A percentile compares a stretch with the other conserved stretches of the same genome.
phyloP scores from a whole-genome alignment of 2,888 invertebrate genomes.

The Stratiomys singularior region DNA sequence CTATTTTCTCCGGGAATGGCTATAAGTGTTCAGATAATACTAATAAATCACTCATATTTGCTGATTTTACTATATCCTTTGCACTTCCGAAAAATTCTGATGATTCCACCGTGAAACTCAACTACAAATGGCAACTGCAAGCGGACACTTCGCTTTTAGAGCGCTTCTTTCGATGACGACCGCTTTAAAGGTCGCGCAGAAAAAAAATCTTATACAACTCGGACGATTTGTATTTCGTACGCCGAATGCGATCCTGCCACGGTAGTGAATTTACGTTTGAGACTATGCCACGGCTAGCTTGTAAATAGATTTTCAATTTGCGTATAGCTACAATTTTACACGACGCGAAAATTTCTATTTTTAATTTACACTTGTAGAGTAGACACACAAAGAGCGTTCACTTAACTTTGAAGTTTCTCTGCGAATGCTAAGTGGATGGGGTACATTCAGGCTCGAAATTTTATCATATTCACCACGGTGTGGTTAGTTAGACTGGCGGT shows the following conservation, averaged over 20 bases:
- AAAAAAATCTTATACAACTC: not conserved
- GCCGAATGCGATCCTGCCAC: not conserved
- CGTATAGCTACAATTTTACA: constrained; percentile 3
- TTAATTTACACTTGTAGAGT: constrained; percentile 12
- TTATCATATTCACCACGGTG: no score
- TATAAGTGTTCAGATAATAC: constrained; percentile 61
- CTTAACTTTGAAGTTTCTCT: not conserved
- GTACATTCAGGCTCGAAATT: no score
- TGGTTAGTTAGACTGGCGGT: no score
- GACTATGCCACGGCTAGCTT: not conserved
- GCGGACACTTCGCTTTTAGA: no score
- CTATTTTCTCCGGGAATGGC: constrained; percentile 49
- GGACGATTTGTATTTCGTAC: constrained; percentile 1
- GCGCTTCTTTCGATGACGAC: constrained; percentile 20
- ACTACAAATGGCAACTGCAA: not conserved
- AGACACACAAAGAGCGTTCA: constrained; percentile 35
- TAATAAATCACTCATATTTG: constrained; percentile 59
- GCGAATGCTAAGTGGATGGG: no score
- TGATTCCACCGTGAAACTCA: not conserved
- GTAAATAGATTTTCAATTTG: no score
- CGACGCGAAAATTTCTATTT: constrained; percentile 38
- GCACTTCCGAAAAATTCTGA: not conserved
- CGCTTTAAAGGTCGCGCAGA: constrained; percentile 39
- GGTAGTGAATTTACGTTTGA: constrained; percentile 14
- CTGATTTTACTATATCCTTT: constrained; percentile 43